Base-by-base conservation (phyloP, 2,113 vertebrate genomes). In the Phycodurus eques region DNA sequence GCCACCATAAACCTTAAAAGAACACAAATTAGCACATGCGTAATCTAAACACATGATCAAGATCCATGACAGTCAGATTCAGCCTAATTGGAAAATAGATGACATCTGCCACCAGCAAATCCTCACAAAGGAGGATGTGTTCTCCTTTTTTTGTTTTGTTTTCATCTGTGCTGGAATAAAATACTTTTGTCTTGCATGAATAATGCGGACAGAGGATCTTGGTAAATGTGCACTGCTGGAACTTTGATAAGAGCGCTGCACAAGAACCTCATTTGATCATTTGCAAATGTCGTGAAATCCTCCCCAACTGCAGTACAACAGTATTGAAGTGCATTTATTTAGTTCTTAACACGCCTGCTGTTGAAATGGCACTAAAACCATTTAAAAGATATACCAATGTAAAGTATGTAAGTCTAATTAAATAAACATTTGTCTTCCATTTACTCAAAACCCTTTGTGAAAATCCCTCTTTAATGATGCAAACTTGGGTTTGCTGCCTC, bases 81-180 rank as follows among this genome's bases (percentile, higher is more conserved):
- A 42, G 39, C 17, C 53, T 59, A 53, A 82, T 60, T 79, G 69
- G 59, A 79, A 70, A 68, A 51, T 31, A 43, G 73, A 66, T 76
- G 80, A 78, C 71, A 79, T 69, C 60, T 83, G 72, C 20, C 72
- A 70, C 73, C 74, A 73, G 35, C 65, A 67, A 54, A 51, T 27
- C 47, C 54, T 14, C 35, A 64, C 70, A 51, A 63, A 17, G 22
- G 31, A 75, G 19, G n/a, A 59, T 13, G 4, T 39, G 12, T 46
- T 46, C 19, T 31, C 5, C 22, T 2, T 59, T 59, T 13, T 4
- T 59, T 27, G 5, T 27, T 27, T 59, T 31, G 31, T 17, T 13
- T 68, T 56, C 20, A 12, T 33, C 47, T 66, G 46, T 60, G 12
- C 39, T 72, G 67, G 75, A 68, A 64, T 46, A 72, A 72, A 66